A percentile compares a stretch with the other conserved stretches of the same genome.
These are phyloP conservation scores for Drosophila serrata DNA, from an alignment of 1,140 invertebrate genomes.

Conservation along the genomic window DNA sequence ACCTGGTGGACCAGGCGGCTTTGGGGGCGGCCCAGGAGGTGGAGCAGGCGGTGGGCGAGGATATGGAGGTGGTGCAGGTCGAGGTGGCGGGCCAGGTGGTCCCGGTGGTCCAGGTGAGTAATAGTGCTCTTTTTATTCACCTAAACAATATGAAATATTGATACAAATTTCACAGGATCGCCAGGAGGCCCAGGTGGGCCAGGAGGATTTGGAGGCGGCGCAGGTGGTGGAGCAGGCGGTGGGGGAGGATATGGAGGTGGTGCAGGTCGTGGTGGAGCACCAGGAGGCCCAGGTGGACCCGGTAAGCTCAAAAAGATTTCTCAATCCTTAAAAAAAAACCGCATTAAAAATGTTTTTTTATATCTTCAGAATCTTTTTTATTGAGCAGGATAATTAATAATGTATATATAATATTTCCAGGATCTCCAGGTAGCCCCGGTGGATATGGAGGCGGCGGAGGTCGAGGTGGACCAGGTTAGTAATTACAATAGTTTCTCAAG, in stretches of 20 bases:
- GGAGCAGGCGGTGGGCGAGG: slow-evolving; percentile 66
- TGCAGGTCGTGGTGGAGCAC: slow-evolving; percentile 28
- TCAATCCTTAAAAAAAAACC: background rate
- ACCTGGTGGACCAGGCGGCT: slow-evolving; percentile 18
- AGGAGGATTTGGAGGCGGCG: slow-evolving; percentile 59
- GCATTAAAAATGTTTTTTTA: background rate
- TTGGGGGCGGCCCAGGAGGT: slow-evolving; percentile 63
- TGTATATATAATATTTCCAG: too few relatives aligned
- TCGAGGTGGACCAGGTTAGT: slow-evolving; percentile 40
- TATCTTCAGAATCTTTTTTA: too few relatives aligned
- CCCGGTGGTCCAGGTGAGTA: slow-evolving; percentile 75
- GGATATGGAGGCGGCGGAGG: slow-evolving; percentile 41
- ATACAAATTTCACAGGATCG: background rate
- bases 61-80: slow-evolving; percentile 30
- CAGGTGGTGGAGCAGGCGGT: slow-evolving; percentile 66
- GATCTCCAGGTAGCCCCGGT: slow-evolving; percentile 20
- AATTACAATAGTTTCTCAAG: background rate
- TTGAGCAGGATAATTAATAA: too few relatives aligned
- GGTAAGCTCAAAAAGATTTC: slow-evolving; percentile 27
- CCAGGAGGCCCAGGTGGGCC: background rate
- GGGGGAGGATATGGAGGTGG: slow-evolving; percentile 53
- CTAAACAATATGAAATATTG: too few relatives aligned
- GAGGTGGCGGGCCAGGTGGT: slow-evolving; percentile 17
- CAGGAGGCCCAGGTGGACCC: slow-evolving; percentile 71
- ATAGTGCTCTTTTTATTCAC: too few relatives aligned